Base-by-base conservation (phyloP, 2,797 vertebrate genomes). In the Peromyscus melanophrys region DNA sequence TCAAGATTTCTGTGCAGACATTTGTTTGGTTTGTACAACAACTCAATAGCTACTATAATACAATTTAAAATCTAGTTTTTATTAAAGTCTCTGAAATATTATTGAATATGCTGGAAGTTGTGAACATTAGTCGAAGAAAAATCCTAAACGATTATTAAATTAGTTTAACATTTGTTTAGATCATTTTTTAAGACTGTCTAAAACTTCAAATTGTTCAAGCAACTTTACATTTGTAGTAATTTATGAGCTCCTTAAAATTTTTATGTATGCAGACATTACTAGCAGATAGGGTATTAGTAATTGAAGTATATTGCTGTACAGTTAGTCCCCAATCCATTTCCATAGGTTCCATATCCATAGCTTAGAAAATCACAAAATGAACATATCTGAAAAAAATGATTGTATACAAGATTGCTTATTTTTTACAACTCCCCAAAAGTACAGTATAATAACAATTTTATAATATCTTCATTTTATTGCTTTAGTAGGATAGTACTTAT, bases 191-290 rank as follows among this genome's bases (percentile, higher is more conserved):
- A 83, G 13, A 59, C 46, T 13, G 1, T 13, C 43, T 93, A 49
- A 95, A 76, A 67, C 63, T 95, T 4, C 90, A 90, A 88, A 75
- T 55, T 94, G 2, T 90, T 94, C 0, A 93, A 17, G 69, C 7
- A 6, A 80, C 7, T 52, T 89, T 81, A 85, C 78, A 46, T 94
- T 92, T 89, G 43, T n/a, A 86, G 80, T 16, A 77, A 82, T 91
- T 95, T 86, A 61, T 87, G 29, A 52, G 4, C 34, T 57, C 25
- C 52, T 81, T 52, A 71, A 92, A 86, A 63, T 2, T 43, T 91
- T 92, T 55, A 94, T 49, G 8, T 77, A 76, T 3, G 61, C 4
- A 94, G 85, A 21, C 13, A 73, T n/a, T 69, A 80, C 21, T 86
- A 49, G 43, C 9, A 91, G 37, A 84, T 6, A 75, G 2, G 12